phyloP scores from a whole-genome alignment of 2,888 invertebrate genomes.

The Notodonta ziczac region DNA sequence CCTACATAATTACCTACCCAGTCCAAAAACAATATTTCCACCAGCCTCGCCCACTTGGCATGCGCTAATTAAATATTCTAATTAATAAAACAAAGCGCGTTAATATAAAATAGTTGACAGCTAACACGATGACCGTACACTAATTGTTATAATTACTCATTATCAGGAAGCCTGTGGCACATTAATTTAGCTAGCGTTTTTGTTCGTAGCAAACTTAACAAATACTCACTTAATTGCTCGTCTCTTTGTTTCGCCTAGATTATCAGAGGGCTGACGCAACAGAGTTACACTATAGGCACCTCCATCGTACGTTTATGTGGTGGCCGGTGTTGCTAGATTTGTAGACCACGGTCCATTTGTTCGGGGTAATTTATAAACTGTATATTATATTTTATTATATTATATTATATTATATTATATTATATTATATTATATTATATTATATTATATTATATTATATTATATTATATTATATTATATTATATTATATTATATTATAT shows the following conservation, averaged over 20 bases:
- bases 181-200: conserved; percentile 76
- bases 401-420: too few relatives aligned
- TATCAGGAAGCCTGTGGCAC: conserved; percentile 77
- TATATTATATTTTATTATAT: too few relatives aligned
- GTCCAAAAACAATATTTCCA: conserved; percentile 16
- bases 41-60: conserved; percentile 30
- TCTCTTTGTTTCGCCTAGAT: conserved; percentile 75
- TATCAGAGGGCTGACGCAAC: conserved; percentile 69
- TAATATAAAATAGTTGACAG: conserved; percentile 50
- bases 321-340: conserved; percentile 27
- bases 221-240: conserved; percentile 79
- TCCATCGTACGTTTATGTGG: conserved; percentile 69
- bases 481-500: too few relatives aligned
- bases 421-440: too few relatives aligned
- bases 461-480: too few relatives aligned
- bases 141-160: conserved; percentile 80
- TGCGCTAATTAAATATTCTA: conserved; percentile 38
- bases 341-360: too few relatives aligned
- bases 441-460: too few relatives aligned
- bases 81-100: conserved; percentile 51
- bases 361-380: too few relatives aligned
- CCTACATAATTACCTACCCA: conserved; percentile 17
- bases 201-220: conserved; percentile 70
- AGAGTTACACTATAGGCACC: conserved; percentile 51
- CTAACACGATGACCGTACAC: conserved; percentile 66